A percentile compares a stretch with the other conserved stretches of the same genome.
Conservation (phyloP, 2,888 invertebrate genomes). For the Anticlea derivata region DNA sequence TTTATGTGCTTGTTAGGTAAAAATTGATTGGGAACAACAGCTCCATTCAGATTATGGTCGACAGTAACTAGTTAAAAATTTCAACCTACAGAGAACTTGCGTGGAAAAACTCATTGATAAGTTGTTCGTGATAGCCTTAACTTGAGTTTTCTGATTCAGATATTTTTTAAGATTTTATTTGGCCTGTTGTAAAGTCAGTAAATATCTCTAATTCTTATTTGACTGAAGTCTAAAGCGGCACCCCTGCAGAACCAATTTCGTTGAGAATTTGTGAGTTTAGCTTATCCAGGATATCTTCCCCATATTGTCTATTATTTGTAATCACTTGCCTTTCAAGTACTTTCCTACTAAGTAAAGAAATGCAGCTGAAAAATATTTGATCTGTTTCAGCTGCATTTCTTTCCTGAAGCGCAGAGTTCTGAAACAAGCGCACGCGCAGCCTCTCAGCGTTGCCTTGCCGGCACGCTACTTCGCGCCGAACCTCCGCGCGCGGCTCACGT, state of each 20-base stretch:
- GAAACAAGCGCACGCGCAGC: conserved; percentile 45
- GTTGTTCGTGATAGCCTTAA: not conserved
- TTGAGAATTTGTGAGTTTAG: too few species aligned
- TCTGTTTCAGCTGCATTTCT: not conserved
- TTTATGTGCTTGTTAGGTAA: conserved; percentile 16
- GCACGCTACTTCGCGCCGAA: conserved; percentile 68
- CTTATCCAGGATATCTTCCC: too few species aligned
- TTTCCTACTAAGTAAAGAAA: too few species aligned
- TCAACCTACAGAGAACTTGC: not conserved
- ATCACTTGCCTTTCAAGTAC: too few species aligned
- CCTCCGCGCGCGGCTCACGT: conserved; percentile 74
- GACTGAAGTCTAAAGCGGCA: too few species aligned
- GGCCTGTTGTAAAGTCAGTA: too few species aligned
- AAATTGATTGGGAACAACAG: conserved; percentile 13
- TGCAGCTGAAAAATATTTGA: not conserved
- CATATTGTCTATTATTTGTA: too few species aligned
- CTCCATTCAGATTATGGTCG: conserved; percentile 12
- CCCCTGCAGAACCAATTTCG: too few species aligned
- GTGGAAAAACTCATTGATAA: not conserved
- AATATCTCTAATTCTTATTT: too few species aligned
- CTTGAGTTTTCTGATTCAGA: too few species aligned
- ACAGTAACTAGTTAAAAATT: not conserved
- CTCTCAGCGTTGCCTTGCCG: conserved; percentile 38
- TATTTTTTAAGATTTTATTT: too few species aligned
- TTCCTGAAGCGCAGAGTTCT: not conserved